Percentiles rank a stretch among this genome's conserved stretches.
phyloP scores from a whole-genome alignment of 2,113 vertebrate species.

The Vulpes lagopus region DNA sequence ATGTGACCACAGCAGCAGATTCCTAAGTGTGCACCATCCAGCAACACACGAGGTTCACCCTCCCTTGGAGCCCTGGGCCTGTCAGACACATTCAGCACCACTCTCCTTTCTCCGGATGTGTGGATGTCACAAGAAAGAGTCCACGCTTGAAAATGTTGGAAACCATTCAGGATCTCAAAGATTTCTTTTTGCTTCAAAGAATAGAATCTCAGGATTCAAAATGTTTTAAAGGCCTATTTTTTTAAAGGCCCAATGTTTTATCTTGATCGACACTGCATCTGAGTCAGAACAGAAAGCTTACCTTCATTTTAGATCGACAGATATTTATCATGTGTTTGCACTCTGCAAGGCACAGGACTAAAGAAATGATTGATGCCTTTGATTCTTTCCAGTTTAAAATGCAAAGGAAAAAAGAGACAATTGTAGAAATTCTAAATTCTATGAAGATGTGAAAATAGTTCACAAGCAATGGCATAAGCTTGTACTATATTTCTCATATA shows the following conservation, averaged over 20 bases:
- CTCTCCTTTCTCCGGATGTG: not conserved
- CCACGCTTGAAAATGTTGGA: not conserved
- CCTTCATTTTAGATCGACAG: not conserved
- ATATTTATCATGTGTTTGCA: not conserved
- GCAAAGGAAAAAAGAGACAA: not conserved
- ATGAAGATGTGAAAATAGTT: not conserved
- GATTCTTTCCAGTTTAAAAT: not conserved
- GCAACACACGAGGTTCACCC: rapidly evolving
- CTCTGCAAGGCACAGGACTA: not conserved
- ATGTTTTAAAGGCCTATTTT: not conserved
- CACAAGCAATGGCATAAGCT: not conserved
- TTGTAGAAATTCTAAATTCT: not conserved
- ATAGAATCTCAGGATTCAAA: not conserved
- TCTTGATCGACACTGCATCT: not conserved
- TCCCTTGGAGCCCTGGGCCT: rapidly evolving
- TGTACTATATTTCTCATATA: not conserved
- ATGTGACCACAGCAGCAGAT: not conserved
- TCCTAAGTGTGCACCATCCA: not conserved
- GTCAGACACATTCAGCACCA: rapidly evolving
- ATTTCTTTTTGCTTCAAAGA: not conserved
- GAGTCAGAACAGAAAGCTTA: not conserved
- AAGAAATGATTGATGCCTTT: not conserved
- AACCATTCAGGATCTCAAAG: not conserved
- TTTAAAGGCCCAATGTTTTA: not conserved
- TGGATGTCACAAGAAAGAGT: not conserved